Conservation (phyloP, 2,797 vertebrate species). For the Acanthurus tractus region DNA sequence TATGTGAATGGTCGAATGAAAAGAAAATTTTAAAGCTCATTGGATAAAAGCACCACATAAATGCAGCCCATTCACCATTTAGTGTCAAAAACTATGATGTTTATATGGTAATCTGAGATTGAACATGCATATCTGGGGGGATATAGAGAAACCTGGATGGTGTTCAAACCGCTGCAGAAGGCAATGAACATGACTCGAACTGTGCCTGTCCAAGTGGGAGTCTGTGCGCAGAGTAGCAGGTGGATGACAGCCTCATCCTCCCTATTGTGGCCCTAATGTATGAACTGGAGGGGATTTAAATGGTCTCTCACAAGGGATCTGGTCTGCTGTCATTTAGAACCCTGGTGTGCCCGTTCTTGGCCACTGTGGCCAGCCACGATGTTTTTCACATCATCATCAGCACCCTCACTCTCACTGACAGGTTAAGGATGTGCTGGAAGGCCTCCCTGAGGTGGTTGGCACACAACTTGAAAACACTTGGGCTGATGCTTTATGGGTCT, state of each 20-base stretch:
- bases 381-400: slow-evolving; percentile 66
- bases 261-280: slow-evolving; percentile 55
- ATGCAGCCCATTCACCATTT: not conserved
- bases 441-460: slow-evolving; percentile 62
- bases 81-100: slow-evolving; percentile 10
- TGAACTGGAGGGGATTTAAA: slow-evolving; percentile 65
- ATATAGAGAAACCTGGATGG: slow-evolving; percentile 13
- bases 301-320: slow-evolving; percentile 52
- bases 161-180: slow-evolving; percentile 34
- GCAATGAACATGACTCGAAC: slow-evolving; percentile 37
- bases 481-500: slow-evolving; percentile 51
- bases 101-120: slow-evolving; percentile 4
- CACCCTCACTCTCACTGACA: slow-evolving; percentile 54
- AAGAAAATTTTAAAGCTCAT: not conserved
- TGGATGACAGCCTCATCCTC: slow-evolving; percentile 44
- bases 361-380: slow-evolving; percentile 52
- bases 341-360: slow-evolving; percentile 47
- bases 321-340: slow-evolving; percentile 60
- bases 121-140: slow-evolving; percentile 3
- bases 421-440: slow-evolving; percentile 64
- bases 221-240: slow-evolving; percentile 45
- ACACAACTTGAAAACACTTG: slow-evolving; percentile 54
- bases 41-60: not conserved
- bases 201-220: slow-evolving; percentile 41
- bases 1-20: not conserved